Conservation (phyloP, 2,888 invertebrate species). For the Rotaria macrura region DNA sequence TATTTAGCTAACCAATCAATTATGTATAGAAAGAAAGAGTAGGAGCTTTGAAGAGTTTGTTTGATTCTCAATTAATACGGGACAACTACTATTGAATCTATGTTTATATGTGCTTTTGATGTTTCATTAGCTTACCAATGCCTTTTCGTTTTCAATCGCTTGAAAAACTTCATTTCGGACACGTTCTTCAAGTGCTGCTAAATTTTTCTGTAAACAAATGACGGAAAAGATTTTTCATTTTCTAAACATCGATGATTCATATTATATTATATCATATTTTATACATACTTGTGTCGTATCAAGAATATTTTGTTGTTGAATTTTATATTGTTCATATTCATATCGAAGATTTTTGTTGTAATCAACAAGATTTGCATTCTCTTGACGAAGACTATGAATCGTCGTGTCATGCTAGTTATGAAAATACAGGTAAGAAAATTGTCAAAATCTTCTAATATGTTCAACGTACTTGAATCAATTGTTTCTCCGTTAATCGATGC, state of each 20-base stretch:
- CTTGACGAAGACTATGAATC: not conserved
- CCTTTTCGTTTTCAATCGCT: not conserved
- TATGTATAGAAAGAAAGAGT: too few relatives aligned
- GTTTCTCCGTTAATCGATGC: not conserved
- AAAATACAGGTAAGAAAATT: not conserved
- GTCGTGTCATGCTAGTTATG: not conserved
- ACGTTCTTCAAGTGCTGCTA: not conserved
- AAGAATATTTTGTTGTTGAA: not conserved
- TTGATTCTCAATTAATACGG: too few relatives aligned
- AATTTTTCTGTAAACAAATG: not conserved
- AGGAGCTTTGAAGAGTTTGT: too few relatives aligned
- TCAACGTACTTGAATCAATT: not conserved
- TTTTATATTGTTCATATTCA: not conserved
- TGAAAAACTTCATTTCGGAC: not conserved
- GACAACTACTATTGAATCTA: too few relatives aligned
- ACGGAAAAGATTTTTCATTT: not conserved
- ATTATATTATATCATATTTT: not conserved
- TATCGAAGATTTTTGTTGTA: not conserved
- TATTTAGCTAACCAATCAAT: not conserved
- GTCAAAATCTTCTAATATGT: too few relatives aligned
- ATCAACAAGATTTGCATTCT: not conserved
- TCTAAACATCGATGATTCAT: too few relatives aligned
- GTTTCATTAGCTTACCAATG: not conserved
- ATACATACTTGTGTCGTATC: not conserved
- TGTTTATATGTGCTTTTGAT: too few relatives aligned